These are phyloP conservation scores for Zoanthus sansibaricus DNA, from an alignment of 92 coral and sea anemone species.

Conservation along the genomic window DNA sequence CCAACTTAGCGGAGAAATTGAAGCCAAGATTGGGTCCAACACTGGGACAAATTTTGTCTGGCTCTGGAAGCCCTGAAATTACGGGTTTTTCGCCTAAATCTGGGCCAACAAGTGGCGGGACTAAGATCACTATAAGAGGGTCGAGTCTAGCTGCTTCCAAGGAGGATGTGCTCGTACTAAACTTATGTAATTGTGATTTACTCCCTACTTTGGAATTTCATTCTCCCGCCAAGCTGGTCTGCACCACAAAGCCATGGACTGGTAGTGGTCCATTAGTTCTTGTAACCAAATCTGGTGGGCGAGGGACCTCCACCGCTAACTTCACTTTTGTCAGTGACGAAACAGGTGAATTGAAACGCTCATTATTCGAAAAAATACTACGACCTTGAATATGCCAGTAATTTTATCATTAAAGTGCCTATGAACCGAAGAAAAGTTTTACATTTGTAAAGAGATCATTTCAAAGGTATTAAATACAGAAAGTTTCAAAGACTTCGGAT, in stretches of 20 bases:
- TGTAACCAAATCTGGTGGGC: constrained; percentile 92
- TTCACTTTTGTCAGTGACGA: constrained; percentile 74
- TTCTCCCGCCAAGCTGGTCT: constrained; percentile 89
- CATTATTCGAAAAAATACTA: too few species aligned
- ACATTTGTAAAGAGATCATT: too few species aligned
- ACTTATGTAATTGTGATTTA: constrained; percentile 82
- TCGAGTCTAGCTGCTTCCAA: constrained; percentile 76
- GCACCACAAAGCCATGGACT: constrained; percentile 88
- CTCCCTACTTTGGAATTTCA: constrained; percentile 83
- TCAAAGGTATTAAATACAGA: too few species aligned
- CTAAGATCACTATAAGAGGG: constrained; percentile 87
- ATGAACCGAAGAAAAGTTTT: too few species aligned
- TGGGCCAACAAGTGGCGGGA: constrained; percentile 94
- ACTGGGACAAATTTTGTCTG: constrained; percentile 87
- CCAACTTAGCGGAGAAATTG: constrained; percentile 39
- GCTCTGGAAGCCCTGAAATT: constrained; percentile 85
- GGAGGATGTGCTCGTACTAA: constrained; percentile 80
- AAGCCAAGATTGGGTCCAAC: constrained; percentile 91
- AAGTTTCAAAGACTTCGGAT: too few species aligned
- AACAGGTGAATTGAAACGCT: constrained; percentile 34
- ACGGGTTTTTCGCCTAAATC: constrained; percentile 95
- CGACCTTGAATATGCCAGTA: too few species aligned
- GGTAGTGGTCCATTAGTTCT: constrained; percentile 93
- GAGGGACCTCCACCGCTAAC: constrained; percentile 81
- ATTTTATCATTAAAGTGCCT: too few species aligned